These are phyloP conservation scores for Tichodroma muraria DNA, from an alignment of 2,113 vertebrate species.

Conservation along the genomic window DNA sequence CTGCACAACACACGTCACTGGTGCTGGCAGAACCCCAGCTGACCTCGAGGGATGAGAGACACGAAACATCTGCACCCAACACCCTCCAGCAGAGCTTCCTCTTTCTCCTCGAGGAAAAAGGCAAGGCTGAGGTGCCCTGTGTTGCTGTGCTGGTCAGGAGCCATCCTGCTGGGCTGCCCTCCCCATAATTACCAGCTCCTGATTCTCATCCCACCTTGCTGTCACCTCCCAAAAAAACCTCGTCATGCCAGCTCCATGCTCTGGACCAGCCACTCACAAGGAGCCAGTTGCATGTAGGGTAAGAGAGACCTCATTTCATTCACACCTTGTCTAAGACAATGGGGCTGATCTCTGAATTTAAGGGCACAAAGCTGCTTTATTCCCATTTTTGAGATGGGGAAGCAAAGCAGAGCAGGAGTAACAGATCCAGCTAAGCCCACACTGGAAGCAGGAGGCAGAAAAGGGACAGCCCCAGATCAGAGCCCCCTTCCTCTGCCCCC, in stretches of 20 bases:
- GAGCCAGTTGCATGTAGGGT: not conserved
- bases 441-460: not conserved
- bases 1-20: not conserved
- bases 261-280: not conserved
- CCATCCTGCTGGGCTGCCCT: not conserved
- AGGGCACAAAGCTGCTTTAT: not conserved
- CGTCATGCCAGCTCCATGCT: not conserved
- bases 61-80: conserved; percentile 29
- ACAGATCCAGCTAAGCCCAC: not conserved
- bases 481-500: not conserved
- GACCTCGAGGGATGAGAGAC: not conserved
- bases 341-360: not conserved
- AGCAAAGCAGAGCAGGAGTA: not conserved
- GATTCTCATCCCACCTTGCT: not conserved
- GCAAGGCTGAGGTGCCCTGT: not conserved
- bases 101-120: not conserved
- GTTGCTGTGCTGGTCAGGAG: not conserved
- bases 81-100: not conserved
- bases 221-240: not conserved
- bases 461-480: not conserved
- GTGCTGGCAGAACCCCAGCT: conserved; percentile 1
- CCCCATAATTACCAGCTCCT: not conserved
- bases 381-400: not conserved
- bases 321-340: not conserved
- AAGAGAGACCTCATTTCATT: not conserved